phyloP scores from a whole-genome alignment of 2,888 invertebrate species.

The Cataglyphis livida region DNA sequence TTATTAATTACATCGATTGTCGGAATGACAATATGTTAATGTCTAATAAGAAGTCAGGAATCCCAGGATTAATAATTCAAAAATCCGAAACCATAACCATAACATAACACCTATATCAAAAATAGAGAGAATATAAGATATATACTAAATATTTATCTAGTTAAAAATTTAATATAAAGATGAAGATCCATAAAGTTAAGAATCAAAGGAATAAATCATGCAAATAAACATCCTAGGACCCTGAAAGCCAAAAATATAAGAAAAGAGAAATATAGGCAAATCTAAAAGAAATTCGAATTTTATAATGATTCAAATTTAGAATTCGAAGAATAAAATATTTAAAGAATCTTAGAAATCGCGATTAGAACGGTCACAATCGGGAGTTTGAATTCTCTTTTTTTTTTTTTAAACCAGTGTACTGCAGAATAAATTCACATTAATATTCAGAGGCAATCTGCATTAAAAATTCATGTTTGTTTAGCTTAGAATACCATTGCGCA shows the following conservation, averaged over 20 bases:
- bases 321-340: neutral
- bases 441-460: neutral
- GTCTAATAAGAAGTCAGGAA: neutral
- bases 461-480: slow-evolving; percentile 35
- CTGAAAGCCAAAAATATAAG: slow-evolving; percentile 36
- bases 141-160: slow-evolving; percentile 11
- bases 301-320: neutral
- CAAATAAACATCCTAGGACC: slow-evolving; percentile 7
- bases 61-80: slow-evolving; percentile 18
- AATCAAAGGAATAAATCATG: slow-evolving; percentile 18
- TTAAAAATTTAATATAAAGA: neutral
- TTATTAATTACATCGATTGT: slow-evolving; percentile 12
- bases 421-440: slow-evolving; percentile 24
- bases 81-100: neutral
- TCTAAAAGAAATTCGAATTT: slow-evolving; percentile 22
- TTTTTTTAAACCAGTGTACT: neutral
- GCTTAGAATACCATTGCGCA: slow-evolving; percentile 15
- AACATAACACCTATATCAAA: neutral
- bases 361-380: slow-evolving; percentile 16
- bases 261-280: slow-evolving; percentile 23
- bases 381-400: slow-evolving; percentile 13
- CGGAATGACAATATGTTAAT: slow-evolving; percentile 17
- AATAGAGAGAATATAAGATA: slow-evolving; percentile 19
- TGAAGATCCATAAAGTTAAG: neutral
- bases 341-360: neutral